Evolutionary conservation across 1,140 invertebrate genomes (phyloP), one percentile per base, ranked within the genome.

Genomic region (Epicauta chinensis): DNA sequence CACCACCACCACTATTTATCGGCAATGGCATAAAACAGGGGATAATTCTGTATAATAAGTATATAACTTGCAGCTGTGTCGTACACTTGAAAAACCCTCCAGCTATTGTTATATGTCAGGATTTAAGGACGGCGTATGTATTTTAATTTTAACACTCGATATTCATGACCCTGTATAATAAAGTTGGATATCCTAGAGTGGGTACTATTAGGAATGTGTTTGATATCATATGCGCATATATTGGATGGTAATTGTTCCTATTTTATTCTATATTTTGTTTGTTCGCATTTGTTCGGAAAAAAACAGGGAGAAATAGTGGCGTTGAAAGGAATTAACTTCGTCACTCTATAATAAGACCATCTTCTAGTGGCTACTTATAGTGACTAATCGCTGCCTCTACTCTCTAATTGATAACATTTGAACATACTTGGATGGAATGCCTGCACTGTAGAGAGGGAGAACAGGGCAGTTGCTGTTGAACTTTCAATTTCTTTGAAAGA

Each of bases 121-220:
- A 57, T 58, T 63, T 59, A 66, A 61, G 59, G 49, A 51, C 55
- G 53, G 56, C 59, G 58, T 65, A 63, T 56, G 59, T 65, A 63
- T 66, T 66, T 65, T 65, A 66, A 66, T 66, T 66, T 66, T 65
- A 55, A 61, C 64, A 66, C 64, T 65, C 57, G 47, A 66, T 65
- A 66, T 66, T 66, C 63, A 66, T 66, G 61, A 63, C 63, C 63
- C 63, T 57, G 61, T 34, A 65, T 66, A 63, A 66, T 66, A 62
- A 64, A 60, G 55, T 59, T 55, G 61, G 61, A 65, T 65, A 62
- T 60, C 10, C 56, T 36, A 66, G 59, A 34, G 23, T 23, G 23
- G 23, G n/a, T n/a, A n/a, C n/a, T 23, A 2, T 7, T 23, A 56
- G 59, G 40, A 36, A 50, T 45, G 57, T 63, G 60, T 59, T 55